A percentile compares a stretch with the other conserved stretches of the same genome.
These are phyloP conservation scores for Cyprinella venusta DNA, from an alignment of 2,797 vertebrate genomes.

Conservation along the genomic window DNA sequence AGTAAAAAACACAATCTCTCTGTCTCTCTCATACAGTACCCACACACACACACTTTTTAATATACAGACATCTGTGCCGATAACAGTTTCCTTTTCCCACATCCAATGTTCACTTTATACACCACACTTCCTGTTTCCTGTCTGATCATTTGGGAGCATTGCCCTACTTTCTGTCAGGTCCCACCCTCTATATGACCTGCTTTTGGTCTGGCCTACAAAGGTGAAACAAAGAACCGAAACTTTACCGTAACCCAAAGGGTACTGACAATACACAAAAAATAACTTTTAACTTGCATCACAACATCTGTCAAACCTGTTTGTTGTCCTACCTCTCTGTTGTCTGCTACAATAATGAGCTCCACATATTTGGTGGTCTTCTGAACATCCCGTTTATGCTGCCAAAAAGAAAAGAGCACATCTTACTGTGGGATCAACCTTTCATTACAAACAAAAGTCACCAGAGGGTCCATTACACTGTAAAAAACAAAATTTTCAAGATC, in stretches of 20 bases:
- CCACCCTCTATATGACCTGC: slow-evolving; percentile 50
- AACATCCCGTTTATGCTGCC: slow-evolving; percentile 89
- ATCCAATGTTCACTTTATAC: slow-evolving; percentile 53
- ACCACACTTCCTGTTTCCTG: slow-evolving; percentile 75
- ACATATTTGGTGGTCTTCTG: slow-evolving; percentile 94
- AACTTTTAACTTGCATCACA: neutral
- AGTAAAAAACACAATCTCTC: neutral
- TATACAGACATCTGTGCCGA: slow-evolving; percentile 22
- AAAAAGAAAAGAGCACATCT: slow-evolving; percentile 5
- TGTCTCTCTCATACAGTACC: neutral
- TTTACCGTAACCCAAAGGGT: slow-evolving; percentile 15
- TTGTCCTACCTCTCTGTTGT: slow-evolving; percentile 93
- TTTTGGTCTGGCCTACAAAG: slow-evolving; percentile 29
- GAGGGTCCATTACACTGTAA: too few relatives aligned
- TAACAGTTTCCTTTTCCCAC: slow-evolving; percentile 47
- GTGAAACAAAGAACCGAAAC: slow-evolving; percentile 42
- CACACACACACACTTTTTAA: neutral
- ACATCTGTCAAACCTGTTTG: slow-evolving; percentile 5
- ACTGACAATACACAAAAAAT: neutral
- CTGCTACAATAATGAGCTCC: slow-evolving; percentile 97
- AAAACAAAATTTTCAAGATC: too few relatives aligned
- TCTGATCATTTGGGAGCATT: slow-evolving; percentile 66
- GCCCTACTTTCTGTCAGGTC: slow-evolving; percentile 71
- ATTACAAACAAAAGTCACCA: neutral
- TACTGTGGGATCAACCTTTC: neutral